phyloP scores from a whole-genome alignment of 1,140 invertebrate genomes.

The Drosophila cardini region DNA sequence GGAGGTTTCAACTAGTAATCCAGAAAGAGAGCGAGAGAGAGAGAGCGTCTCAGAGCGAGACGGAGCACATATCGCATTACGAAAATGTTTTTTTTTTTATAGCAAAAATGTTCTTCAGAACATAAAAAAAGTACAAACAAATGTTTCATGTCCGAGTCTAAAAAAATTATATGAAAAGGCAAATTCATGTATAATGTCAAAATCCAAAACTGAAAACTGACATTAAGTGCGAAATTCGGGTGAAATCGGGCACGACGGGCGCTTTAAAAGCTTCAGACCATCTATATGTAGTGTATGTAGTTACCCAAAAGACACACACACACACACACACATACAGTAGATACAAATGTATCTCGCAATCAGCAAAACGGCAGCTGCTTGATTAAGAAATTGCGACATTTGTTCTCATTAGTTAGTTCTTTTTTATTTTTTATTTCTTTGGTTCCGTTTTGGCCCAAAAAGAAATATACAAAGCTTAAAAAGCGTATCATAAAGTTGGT shows the following conservation, averaged over 20 bases:
- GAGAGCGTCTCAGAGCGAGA: not conserved
- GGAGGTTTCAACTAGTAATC: slow-evolving; percentile 15
- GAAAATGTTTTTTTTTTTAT: slow-evolving; percentile 75
- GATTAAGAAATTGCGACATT: slow-evolving; percentile 49
- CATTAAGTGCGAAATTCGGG: slow-evolving; percentile 45
- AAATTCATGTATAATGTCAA: slow-evolving; percentile 28
- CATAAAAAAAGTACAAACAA: slow-evolving; percentile 17
- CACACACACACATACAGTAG: not conserved
- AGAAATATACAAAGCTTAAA: not conserved
- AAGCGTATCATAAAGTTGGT: slow-evolving; percentile 3
- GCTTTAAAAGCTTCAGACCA: slow-evolving; percentile 12
- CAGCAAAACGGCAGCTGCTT: slow-evolving; percentile 34
- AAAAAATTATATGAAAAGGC: not conserved
- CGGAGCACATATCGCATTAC: slow-evolving; percentile 67
- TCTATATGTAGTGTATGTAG: not conserved
- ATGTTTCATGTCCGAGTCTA: slow-evolving; percentile 4
- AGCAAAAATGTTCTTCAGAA: slow-evolving; percentile 58
- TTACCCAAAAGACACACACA: slow-evolving; percentile 12
- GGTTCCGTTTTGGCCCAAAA: slow-evolving; percentile 8
- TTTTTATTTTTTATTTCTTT: slow-evolving; percentile 16
- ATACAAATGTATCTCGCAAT: slow-evolving; percentile 52
- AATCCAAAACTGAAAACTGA: not conserved
- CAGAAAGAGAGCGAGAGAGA: not conserved
- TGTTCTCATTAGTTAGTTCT: slow-evolving; percentile 38
- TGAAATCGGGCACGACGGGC: slow-evolving; percentile 51